Evolutionary conservation across 2,888 invertebrate species (phyloP), one percentile per base, ranked within the genome.

Genomic region (Habroteleia sp.): DNA sequence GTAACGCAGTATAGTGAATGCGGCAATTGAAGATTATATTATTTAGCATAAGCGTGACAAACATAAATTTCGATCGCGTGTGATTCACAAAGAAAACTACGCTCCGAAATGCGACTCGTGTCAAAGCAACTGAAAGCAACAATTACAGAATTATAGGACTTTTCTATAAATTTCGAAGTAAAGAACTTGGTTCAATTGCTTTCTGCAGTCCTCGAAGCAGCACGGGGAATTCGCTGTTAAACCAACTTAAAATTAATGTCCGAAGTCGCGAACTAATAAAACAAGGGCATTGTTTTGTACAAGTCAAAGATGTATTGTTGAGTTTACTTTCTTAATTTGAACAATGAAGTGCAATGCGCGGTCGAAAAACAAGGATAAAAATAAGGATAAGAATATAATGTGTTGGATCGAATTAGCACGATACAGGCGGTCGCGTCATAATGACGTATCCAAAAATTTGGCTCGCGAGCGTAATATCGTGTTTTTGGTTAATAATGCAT

Each of bases 161-260:
- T 69, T 60, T 44, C 60, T 14, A 52, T 58, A 50, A 68, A 68
- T 58, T 48, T 58, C 50, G 4, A 60, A 52, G 25, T 35, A 69
- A 69, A 52, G 52, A 69, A 58, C 50, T 68, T 42, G 50, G 50
- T 50, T 58, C 58, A 58, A 58, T 58, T 68, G 68, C 50, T 68
- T 58, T 56, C 46, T 16, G 31, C 27, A 23, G 56, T 16, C 20
- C 25, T 29, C 7, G 11, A 6, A 4, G 11, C 10, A 27, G 42
- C 20, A 16, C n/a, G 41, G 54, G 23, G 31, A 37, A 17, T 39
- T 14, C 58, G 58, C 58, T 33, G 58, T 58, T 50, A 50, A 68
- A 58, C 68, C 16, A 58, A 58, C 68, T 68, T 68, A 33, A 68
- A 58, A 68, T 68, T 68, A 68, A 68, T 68, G 68, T 42, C 50